Conservation (phyloP, 92 coral and sea anemone species). For the Heteractis magnifica region DNA sequence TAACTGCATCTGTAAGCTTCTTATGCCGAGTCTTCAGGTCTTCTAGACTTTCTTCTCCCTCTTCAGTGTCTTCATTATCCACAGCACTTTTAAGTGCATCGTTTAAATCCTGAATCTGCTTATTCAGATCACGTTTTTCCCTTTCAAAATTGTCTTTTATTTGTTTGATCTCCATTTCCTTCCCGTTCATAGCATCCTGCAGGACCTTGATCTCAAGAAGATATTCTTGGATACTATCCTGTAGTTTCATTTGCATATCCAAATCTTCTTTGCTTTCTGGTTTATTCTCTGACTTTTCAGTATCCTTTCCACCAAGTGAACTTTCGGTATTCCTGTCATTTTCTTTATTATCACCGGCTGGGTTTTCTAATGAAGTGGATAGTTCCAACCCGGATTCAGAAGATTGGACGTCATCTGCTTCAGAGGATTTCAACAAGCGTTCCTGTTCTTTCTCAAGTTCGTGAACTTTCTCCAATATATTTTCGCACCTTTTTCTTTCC, state of each 20-base stretch:
- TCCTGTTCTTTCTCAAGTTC: conserved; percentile 25
- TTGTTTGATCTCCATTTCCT: conserved; percentile 38
- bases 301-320: neutral
- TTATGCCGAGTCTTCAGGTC: conserved; percentile 31
- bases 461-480: conserved; percentile 18
- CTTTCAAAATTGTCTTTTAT: conserved; percentile 33
- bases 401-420: conserved; percentile 2
- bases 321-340: neutral
- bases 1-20: conserved; percentile 39
- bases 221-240: conserved; percentile 26
- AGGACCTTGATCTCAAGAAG: conserved; percentile 14
- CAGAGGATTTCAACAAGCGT: neutral
- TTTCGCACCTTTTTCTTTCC: conserved; percentile 14
- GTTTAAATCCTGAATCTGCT: conserved; percentile 14
- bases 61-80: conserved; percentile 21
- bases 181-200: conserved; percentile 16
- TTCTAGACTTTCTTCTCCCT: conserved; percentile 14
- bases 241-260: conserved; percentile 20
- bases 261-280: neutral
- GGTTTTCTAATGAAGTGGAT: conserved; percentile 5
- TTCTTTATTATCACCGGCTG: neutral
- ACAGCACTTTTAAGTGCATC: conserved; percentile 3
- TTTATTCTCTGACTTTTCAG: neutral
- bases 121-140: conserved; percentile 29
- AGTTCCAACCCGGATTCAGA: neutral